These are phyloP conservation scores for Huso huso DNA, from an alignment of 2,797 vertebrate species.

Conservation along the genomic window DNA sequence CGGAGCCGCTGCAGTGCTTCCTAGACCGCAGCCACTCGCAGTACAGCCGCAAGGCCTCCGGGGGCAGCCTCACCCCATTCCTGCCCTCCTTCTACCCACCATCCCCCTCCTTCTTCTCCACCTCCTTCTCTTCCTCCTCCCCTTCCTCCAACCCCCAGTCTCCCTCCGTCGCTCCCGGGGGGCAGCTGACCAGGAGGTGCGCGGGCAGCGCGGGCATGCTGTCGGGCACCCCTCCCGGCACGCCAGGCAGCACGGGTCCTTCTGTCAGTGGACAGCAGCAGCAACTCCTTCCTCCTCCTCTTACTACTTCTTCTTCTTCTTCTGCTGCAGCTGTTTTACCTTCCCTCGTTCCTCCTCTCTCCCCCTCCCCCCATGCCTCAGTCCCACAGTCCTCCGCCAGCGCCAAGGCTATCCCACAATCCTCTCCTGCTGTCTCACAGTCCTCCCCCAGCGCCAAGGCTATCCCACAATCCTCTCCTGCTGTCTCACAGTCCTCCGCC, in stretches of 20 bases:
- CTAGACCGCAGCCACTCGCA: slow-evolving; percentile 41
- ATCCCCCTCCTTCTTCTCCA: no score
- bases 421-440: slow-evolving; percentile 27
- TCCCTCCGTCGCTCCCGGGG: slow-evolving; percentile 9
- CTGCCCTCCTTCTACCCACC: slow-evolving; percentile 27
- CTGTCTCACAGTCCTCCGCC: background rate
- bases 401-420: slow-evolving; percentile 38
- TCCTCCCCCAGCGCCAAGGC: slow-evolving; percentile 18
- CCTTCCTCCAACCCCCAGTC: no score
- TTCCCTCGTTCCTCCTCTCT: slow-evolving; percentile 32
- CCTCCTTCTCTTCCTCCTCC: no score
- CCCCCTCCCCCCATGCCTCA: slow-evolving; percentile 36
- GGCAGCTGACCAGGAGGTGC: slow-evolving; percentile 41
- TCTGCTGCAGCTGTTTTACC: slow-evolving; percentile 1
- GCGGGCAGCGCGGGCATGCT: slow-evolving; percentile 58
- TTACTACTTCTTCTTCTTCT: slow-evolving; percentile 33
- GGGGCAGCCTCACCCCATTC: slow-evolving; percentile 64
- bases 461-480: slow-evolving; percentile 36
- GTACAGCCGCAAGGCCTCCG: slow-evolving; percentile 64
- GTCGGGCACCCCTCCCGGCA: slow-evolving; percentile 31
- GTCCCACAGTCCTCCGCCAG: slow-evolving; percentile 49
- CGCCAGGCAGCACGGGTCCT: slow-evolving; percentile 31
- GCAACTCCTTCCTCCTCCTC: slow-evolving; percentile 4
- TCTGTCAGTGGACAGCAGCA: slow-evolving; percentile 31
- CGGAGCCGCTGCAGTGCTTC: background rate